Conservation (phyloP, 1,140 invertebrate genomes). For the Drosophila baimaii region DNA sequence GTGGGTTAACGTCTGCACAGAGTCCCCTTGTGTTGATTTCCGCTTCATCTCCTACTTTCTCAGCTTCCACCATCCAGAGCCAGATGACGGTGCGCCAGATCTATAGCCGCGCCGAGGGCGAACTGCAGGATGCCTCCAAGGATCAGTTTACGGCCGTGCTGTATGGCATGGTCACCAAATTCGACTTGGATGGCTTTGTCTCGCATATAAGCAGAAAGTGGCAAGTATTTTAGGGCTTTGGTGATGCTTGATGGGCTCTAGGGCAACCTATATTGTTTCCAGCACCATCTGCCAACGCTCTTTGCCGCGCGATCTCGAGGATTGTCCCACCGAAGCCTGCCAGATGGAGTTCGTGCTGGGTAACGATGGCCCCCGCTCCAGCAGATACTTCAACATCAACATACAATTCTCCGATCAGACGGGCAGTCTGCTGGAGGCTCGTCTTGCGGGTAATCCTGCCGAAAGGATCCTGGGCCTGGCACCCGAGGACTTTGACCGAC, state of each 20-base stretch:
- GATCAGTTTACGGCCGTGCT: constrained; percentile 85
- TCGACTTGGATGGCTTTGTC: constrained; percentile 85
- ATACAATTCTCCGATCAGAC: constrained; percentile 86
- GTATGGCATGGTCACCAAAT: constrained; percentile 84
- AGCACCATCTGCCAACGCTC: constrained; percentile 60
- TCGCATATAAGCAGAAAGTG: constrained; percentile 67
- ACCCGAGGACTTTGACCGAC: constrained; percentile 31
- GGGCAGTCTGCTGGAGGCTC: constrained; percentile 85
- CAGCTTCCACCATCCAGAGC: constrained; percentile 83
- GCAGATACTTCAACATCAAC: constrained; percentile 85
- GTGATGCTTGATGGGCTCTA: neutral
- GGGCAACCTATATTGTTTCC: neutral
- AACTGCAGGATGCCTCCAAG: constrained; percentile 71
- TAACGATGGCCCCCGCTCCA: constrained; percentile 77
- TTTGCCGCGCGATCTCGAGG: constrained; percentile 29
- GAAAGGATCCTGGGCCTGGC: constrained; percentile 77
- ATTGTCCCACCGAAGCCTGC: constrained; percentile 65
- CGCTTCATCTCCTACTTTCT: neutral
- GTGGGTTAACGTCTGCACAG: constrained; percentile 34
- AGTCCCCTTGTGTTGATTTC: too few relatives aligned
- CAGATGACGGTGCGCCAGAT: constrained; percentile 85
- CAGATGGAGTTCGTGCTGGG: constrained; percentile 52
- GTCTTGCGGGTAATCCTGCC: constrained; percentile 84
- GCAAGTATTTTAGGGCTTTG: constrained; percentile 33
- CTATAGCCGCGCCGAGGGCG: constrained; percentile 81